Evolutionary conservation across 1,140 invertebrate genomes (phyloP), one percentile per base, ranked within the genome.

Genomic region (Lineus longissimus): DNA sequence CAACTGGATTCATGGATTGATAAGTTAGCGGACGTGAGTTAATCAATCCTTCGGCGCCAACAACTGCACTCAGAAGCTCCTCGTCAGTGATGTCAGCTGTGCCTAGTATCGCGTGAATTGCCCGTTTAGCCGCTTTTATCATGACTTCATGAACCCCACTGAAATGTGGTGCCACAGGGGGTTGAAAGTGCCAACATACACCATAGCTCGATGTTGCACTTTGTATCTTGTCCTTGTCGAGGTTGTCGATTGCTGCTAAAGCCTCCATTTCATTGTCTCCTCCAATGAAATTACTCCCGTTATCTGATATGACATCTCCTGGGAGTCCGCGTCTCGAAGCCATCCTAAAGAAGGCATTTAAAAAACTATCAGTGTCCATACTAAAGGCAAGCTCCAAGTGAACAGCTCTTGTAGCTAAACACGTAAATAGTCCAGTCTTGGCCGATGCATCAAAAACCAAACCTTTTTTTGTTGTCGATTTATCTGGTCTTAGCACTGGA

Each of bases 11-110:
- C 22, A 70, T 67, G 0, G 70, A 70, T 13, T 78, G 22, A 47
- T 68, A 63, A 0, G 68, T 73, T 13, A 75, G 36, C 7, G 73
- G 73, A 11, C 71, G 59, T 2, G 47, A 63, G 51, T 76, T 76
- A 2, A 76, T 56, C 0, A 71, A 43, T 2, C 56, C 36, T 61
- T 72, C 71, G 9, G 63, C 69, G 23, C 66, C 68, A 0, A 55
- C 59, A 19, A 76, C 29, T 2, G 69, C 60, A 13, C 71, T 69
- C 33, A 33, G 6, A 30, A 61, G 43, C 55, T 58, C 54, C n/a
- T 64, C 58, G 54, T 61, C 54, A n/a, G 2, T 47, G 0, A 67
- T 40, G 6, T 43, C 31, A 2, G 41, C 54, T 13, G 23, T 33
- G n/a, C 30, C 45, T 17, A 67, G 30, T 29, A 65, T 56, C 1